A percentile compares a stretch with the other conserved stretches of the same genome.
These are phyloP conservation scores for Gila orcuttii DNA, from an alignment of 2,113 vertebrate genomes.

Conservation along the genomic window DNA sequence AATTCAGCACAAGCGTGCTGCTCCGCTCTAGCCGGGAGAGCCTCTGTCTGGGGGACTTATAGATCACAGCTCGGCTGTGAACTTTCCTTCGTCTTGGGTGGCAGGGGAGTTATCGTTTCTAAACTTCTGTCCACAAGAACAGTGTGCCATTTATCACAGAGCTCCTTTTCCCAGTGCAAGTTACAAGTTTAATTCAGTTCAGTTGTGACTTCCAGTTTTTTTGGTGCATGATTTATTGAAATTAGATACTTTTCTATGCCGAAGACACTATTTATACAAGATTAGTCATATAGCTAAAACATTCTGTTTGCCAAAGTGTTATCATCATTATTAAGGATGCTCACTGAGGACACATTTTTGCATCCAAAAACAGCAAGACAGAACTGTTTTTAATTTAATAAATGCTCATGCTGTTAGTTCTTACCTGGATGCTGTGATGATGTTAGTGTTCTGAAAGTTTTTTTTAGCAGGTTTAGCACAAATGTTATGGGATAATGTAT, in stretches of 20 bases:
- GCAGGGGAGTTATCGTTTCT: slow-evolving; percentile 68
- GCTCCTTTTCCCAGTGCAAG: slow-evolving; percentile 19
- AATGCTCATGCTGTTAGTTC: neutral
- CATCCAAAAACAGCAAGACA: no score
- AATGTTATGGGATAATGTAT: neutral
- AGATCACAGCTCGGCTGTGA: slow-evolving; percentile 67
- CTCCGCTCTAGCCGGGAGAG: slow-evolving; percentile 51
- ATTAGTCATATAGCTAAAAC: slow-evolving; percentile 1
- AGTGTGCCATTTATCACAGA: slow-evolving; percentile 26
- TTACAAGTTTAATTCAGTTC: slow-evolving; percentile 15
- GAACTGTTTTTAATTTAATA: no score
- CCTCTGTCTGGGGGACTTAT: slow-evolving; percentile 64
- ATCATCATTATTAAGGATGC: neutral
- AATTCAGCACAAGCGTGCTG: slow-evolving; percentile 59
- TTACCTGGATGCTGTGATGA: neutral
- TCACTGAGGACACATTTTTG: neutral
- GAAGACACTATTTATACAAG: neutral
- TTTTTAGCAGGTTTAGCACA: neutral
- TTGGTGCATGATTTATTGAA: neutral
- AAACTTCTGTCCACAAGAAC: slow-evolving; percentile 57
- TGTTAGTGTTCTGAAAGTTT: no score
- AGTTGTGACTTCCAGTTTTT: neutral
- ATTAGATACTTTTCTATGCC: neutral
- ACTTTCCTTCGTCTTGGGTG: slow-evolving; percentile 64
- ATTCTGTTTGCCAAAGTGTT: slow-evolving; percentile 6